A percentile compares a stretch with the other conserved stretches of the same genome.
These are phyloP conservation scores for Neria commutata DNA, from an alignment of 2,888 invertebrate species.

Conservation along the genomic window DNA sequence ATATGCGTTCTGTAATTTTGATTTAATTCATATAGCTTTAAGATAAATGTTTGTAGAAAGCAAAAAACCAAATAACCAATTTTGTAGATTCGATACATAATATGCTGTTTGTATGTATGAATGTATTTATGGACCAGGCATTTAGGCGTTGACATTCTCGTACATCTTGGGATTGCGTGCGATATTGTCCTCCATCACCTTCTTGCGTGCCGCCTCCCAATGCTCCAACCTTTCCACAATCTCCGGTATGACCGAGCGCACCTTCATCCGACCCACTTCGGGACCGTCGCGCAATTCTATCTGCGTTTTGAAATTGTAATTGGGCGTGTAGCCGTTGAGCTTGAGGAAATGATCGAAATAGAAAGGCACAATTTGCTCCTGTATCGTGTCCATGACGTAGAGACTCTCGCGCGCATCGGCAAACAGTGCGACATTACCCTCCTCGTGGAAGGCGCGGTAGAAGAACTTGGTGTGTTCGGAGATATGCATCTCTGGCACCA, in stretches of 20 bases:
- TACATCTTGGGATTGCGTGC: conserved; percentile 56
- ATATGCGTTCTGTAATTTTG: too few species aligned
- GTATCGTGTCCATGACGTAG: conserved; percentile 44
- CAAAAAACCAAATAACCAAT: conserved; percentile 6
- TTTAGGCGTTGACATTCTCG: too few species aligned
- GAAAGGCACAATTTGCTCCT: conserved; percentile 58
- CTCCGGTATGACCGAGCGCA: conserved; percentile 38
- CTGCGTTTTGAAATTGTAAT: conserved; percentile 58
- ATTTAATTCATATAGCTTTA: too few species aligned
- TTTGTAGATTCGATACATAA: too few species aligned
- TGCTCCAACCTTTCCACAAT: conserved; percentile 40
- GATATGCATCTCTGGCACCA: conserved; percentile 32
- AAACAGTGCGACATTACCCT: conserved; percentile 35
- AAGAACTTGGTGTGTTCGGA: conserved; percentile 53
- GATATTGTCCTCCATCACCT: conserved; percentile 57
- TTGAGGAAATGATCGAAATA: conserved; percentile 60
- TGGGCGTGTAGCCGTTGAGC: conserved; percentile 56
- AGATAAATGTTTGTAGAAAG: too few species aligned
- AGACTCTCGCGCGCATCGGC: conserved; percentile 42
- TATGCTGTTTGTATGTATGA: too few species aligned
- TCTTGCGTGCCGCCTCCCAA: conserved; percentile 47
- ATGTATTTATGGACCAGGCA: too few species aligned
- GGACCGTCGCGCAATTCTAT: conserved; percentile 54
- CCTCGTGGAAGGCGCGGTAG: conserved; percentile 53
- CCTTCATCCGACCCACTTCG: conserved; percentile 44